These are phyloP conservation scores for Darevskia nairensis DNA, from an alignment of 2,797 vertebrate species.

Conservation along the genomic window DNA sequence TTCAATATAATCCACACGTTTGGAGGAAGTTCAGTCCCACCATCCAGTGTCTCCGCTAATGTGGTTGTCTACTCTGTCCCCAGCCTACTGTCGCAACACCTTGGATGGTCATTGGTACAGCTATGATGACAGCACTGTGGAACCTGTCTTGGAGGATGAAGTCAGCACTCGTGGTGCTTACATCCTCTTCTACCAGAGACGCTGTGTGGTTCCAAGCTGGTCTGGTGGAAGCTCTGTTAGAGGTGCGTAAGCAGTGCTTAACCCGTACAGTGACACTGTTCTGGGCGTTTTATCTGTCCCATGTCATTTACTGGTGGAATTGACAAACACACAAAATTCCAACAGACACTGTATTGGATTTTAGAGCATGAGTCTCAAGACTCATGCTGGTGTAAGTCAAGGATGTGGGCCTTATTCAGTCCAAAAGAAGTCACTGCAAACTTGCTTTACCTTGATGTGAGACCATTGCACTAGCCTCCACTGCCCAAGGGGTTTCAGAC, in stretches of 20 bases:
- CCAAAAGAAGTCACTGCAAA: background rate
- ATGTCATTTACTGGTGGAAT: background rate
- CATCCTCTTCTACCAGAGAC: slow-evolving; percentile 95
- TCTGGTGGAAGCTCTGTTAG: slow-evolving; percentile 85
- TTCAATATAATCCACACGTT: too few species aligned
- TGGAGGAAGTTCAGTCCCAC: background rate
- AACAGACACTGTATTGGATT: background rate
- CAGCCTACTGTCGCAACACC: slow-evolving; percentile 94
- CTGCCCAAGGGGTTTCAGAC: background rate
- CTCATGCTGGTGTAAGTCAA: background rate
- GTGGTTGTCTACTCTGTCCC: background rate
- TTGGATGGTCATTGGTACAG: slow-evolving; percentile 93
- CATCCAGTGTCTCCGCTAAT: background rate
- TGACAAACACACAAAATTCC: background rate
- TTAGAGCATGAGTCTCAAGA: background rate
- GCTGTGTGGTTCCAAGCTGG: slow-evolving; percentile 86
- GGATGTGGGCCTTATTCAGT: background rate
- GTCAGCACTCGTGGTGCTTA: slow-evolving; percentile 90
- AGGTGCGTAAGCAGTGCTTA: slow-evolving; percentile 78
- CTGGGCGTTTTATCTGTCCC: background rate
- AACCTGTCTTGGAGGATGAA: slow-evolving; percentile 86
- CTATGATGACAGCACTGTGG: slow-evolving; percentile 92
- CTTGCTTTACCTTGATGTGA: background rate
- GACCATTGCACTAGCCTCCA: background rate
- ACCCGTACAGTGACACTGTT: fast-evolving